Evolutionary conservation across 2,797 vertebrate species (phyloP).

Genomic region (Sardinella longiceps): DNA sequence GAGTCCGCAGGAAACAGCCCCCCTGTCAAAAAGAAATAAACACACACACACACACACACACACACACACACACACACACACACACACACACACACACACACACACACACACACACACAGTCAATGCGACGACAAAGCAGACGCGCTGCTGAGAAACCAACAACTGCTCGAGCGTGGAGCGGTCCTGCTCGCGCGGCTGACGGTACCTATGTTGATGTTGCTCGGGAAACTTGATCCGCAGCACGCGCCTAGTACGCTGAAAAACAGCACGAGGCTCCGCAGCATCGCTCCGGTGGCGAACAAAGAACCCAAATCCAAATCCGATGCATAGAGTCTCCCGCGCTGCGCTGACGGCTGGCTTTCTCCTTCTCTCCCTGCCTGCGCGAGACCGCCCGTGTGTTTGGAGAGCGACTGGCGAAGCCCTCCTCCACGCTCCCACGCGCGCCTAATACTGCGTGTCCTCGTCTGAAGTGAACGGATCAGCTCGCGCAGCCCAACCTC

Average conservation of each 20-base stretch:
- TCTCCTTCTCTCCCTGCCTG: slow-evolving; percentile 64
- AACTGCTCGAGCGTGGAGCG: background rate
- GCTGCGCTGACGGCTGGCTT: slow-evolving; percentile 61
- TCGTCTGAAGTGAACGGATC: slow-evolving; percentile 42
- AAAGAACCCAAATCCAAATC: slow-evolving; percentile 84
- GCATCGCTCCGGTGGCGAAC: slow-evolving; percentile 99
- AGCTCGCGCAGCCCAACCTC: slow-evolving; percentile 47
- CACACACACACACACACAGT: background rate
- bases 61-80: background rate
- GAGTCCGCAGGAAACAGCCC: slow-evolving; percentile 96
- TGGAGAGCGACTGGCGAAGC: slow-evolving; percentile 56
- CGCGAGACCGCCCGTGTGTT: slow-evolving; percentile 65
- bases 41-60: background rate
- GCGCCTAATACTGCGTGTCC: slow-evolving; percentile 48
- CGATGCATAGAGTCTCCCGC: slow-evolving; percentile 85
- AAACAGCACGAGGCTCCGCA: slow-evolving; percentile 97
- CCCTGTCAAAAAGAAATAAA: slow-evolving; percentile 74
- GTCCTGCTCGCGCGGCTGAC: background rate
- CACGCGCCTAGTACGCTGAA: slow-evolving; percentile 98
- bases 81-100: slow-evolving; percentile 1
- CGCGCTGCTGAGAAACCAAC: background rate
- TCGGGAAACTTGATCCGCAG: slow-evolving; percentile 98
- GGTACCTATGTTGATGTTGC: slow-evolving; percentile 96
- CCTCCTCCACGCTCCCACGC: slow-evolving; percentile 38
- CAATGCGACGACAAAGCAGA: background rate